Base-by-base conservation (phyloP, 2,888 invertebrate genomes). In the Epistrophe grossulariae region DNA sequence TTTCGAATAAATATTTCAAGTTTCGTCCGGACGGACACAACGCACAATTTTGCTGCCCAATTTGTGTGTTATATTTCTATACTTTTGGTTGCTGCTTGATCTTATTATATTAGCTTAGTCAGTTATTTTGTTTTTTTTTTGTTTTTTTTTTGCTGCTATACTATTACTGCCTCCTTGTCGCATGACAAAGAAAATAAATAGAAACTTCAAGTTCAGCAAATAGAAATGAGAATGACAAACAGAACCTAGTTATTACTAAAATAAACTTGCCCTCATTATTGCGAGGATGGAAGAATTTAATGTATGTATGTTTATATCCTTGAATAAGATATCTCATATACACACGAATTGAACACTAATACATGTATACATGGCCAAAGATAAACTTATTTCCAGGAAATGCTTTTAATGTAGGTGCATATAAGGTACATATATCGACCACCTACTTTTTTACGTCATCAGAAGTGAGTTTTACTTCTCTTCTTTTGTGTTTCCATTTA, bases 121-220 rank as follows among this genome's bases (percentile, higher is more conserved):
- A 81, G 84, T 68, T 57, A 40, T 50, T 76, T 62, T 59, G n/a
- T 74, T 11, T 19, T 62, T 64, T 5, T 38, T 60, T 13, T 68
- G 45, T n/a, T 52, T 64, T 10, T 31, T 55, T 17, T 50, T 55
- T 31, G 31, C 4, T 31, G 31, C 43, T 15, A 11, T 55, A n/a
- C 45, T 15, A n/a, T 60, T 45, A n/a, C 31, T 45, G 40, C n/a
- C 52, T 52, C n/a, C 28, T 38, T 66, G 48, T 28, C 15, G 19
- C 35, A 60, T 17, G 28, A 43, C 31, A 82, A 78, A 79, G 59
- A 79, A 59, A 71, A 78, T 70, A 59, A 71, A 78, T 70, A 24
- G 8, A 13, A 78, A 40, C 70, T 82, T 78, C 70, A 82, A 85
- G 82, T 79, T 85, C 74, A 71, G 71, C 82, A 82, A 85, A 82